These are phyloP conservation scores for Himalopsyche phryganea DNA, from an alignment of 1,140 invertebrate genomes.

Conservation along the genomic window DNA sequence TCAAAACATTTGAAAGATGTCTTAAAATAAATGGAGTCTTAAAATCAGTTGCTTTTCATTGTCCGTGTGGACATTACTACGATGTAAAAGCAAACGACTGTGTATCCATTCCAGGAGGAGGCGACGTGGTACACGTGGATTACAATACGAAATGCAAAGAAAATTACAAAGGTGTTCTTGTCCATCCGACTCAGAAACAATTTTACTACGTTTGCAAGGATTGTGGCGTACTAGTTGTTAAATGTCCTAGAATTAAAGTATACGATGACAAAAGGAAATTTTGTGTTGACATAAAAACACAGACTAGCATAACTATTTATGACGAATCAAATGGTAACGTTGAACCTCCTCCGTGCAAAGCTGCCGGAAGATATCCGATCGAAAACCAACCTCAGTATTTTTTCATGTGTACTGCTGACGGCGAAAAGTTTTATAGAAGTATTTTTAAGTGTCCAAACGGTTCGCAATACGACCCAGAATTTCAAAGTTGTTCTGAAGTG, in stretches of 20 bases:
- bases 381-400: slow-evolving; percentile 38
- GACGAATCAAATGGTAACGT: slow-evolving; percentile 23
- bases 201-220: slow-evolving; percentile 44
- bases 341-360: slow-evolving; percentile 25
- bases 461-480: slow-evolving; percentile 37
- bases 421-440: slow-evolving; percentile 26
- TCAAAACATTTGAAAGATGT: slow-evolving; percentile 35
- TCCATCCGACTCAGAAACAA: slow-evolving; percentile 41
- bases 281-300: slow-evolving; percentile 18
- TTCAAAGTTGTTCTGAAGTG: slow-evolving; percentile 35
- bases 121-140: slow-evolving; percentile 36
- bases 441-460: slow-evolving; percentile 38
- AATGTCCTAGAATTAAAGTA: slow-evolving; percentile 39
- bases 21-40: slow-evolving; percentile 31
- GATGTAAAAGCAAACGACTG: slow-evolving; percentile 32
- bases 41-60: slow-evolving; percentile 22
- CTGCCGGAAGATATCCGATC: slow-evolving; percentile 38
- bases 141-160: slow-evolving; percentile 41
- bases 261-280: slow-evolving; percentile 18
- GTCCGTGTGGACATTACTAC: slow-evolving; percentile 30
- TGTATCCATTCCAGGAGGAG: slow-evolving; percentile 40
- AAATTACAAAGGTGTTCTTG: slow-evolving; percentile 40
- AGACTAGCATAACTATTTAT: slow-evolving; percentile 18
- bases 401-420: slow-evolving; percentile 39
- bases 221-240: slow-evolving; percentile 41